A percentile compares a stretch with the other conserved stretches of the same genome.
These are phyloP conservation scores for Smutsia gigantea DNA, from an alignment of 2,797 vertebrate genomes.

Conservation along the genomic window DNA sequence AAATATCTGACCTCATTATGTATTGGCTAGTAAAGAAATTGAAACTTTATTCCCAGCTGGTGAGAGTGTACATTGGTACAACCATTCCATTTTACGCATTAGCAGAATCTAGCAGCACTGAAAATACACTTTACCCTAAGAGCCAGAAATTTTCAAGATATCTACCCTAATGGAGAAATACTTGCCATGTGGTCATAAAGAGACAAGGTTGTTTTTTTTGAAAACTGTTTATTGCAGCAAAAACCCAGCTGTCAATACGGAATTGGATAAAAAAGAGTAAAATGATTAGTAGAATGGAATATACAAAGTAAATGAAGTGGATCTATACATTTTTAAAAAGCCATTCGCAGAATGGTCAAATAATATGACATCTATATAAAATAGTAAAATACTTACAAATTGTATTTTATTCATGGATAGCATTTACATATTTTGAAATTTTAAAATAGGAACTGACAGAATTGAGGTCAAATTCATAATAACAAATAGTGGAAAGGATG, in stretches of 20 bases:
- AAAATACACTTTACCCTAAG: not conserved
- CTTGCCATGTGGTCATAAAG: not conserved
- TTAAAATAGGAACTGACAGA: constrained; percentile 2
- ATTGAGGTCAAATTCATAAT: not conserved
- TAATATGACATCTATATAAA: not conserved
- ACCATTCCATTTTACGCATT: not conserved
- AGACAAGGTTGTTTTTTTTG: not conserved
- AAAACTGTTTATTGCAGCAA: constrained; percentile 20
- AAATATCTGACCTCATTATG: not conserved
- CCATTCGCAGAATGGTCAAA: not conserved
- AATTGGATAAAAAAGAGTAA: not conserved
- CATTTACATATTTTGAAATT: not conserved
- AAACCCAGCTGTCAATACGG: not conserved
- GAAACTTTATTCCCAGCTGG: not conserved
- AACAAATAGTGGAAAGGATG: not conserved
- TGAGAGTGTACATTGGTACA: not conserved
- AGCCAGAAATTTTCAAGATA: not conserved
- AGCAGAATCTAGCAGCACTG: not conserved
- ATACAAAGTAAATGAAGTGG: not conserved
- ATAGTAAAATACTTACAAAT: not conserved
- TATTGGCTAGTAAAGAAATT: not conserved
- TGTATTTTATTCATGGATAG: not conserved
- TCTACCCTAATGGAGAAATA: not conserved
- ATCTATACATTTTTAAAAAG: not conserved
- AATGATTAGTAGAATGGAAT: not conserved